Evolutionary conservation across 2,888 invertebrate species (phyloP).

Genomic region (Orthosia cruda): DNA sequence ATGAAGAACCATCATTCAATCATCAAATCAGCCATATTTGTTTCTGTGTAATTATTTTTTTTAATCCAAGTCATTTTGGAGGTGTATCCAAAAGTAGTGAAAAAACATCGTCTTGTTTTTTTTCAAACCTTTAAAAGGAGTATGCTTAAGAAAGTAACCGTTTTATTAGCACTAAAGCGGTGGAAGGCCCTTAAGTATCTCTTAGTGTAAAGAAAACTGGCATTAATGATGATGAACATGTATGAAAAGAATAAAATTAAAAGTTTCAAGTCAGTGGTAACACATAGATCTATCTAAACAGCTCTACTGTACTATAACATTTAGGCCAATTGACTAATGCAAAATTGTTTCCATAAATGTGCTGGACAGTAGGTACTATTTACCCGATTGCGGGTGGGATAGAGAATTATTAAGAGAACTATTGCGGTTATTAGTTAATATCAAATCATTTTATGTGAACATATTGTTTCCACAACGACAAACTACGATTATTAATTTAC

Average conservation of each 20-base stretch:
- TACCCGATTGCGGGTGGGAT: too few relatives aligned
- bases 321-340: not conserved
- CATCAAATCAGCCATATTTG: too few relatives aligned
- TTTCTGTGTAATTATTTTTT: too few relatives aligned
- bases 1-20: too few relatives aligned
- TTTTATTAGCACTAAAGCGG: too few relatives aligned
- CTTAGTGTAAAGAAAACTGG: not conserved
- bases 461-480: not conserved
- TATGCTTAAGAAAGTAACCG: too few relatives aligned
- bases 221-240: too few relatives aligned
- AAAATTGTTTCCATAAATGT: not conserved
- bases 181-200: not conserved
- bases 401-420: not conserved
- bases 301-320: not conserved
- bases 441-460: not conserved
- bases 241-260: not conserved
- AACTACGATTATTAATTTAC: slow-evolving; percentile 15
- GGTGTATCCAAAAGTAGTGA: too few relatives aligned
- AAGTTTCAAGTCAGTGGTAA: not conserved
- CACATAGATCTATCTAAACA: not conserved
- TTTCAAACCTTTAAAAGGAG: too few relatives aligned
- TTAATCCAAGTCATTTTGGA: too few relatives aligned
- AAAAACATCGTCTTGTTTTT: too few relatives aligned
- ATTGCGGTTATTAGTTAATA: not conserved
- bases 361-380: not conserved